Evolutionary conservation across 2,797 vertebrate species (phyloP).

Genomic region (Uromys caudimaculatus): DNA sequence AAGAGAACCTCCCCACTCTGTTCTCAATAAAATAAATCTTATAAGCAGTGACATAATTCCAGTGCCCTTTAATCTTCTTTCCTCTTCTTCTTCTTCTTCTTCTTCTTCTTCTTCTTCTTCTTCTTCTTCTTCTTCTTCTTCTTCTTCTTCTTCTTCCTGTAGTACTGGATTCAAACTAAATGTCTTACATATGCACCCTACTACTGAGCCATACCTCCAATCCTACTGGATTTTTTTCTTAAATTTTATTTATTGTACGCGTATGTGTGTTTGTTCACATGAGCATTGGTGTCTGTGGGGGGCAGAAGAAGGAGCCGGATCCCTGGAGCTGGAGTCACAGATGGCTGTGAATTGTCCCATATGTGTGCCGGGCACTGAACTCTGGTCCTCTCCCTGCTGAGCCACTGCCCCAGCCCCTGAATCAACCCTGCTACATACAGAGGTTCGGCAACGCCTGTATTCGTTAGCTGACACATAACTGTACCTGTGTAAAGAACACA

Average conservation of each 20-base stretch:
- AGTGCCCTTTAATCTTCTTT: neutral
- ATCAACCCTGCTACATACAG: neutral
- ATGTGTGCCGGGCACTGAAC: neutral
- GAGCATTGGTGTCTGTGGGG: neutral
- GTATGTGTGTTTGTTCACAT: neutral
- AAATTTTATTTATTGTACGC: neutral
- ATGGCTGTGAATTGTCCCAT: neutral
- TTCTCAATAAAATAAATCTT: neutral
- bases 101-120: too few species aligned
- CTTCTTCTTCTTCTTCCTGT: neutral
- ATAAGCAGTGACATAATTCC: neutral
- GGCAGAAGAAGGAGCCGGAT: neutral
- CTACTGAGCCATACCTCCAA: neutral
- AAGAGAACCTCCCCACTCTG: neutral
- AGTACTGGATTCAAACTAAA: neutral
- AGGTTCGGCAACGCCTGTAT: neutral
- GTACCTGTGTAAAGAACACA: too few species aligned
- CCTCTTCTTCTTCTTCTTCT: too few species aligned
- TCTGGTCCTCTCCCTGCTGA: neutral
- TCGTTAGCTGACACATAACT: neutral
- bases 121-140: too few species aligned
- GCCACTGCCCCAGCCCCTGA: neutral
- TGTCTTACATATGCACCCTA: neutral
- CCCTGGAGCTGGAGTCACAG: neutral
- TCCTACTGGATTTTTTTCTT: neutral